Evolutionary conservation across 2,888 invertebrate genomes (phyloP).

Genomic region (Acleris holmiana): DNA sequence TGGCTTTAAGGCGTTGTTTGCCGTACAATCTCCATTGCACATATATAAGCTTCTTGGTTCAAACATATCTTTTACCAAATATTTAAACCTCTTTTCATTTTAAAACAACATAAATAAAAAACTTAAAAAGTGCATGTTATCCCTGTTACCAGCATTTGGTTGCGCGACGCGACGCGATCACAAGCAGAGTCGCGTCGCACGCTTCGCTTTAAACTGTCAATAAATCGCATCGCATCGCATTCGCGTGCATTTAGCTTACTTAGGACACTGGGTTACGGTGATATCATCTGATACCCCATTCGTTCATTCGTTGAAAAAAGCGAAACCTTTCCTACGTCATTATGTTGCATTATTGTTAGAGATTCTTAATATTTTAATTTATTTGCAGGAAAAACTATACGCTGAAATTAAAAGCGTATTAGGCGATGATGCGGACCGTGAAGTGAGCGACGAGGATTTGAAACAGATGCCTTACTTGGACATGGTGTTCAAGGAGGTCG

Average conservation of each 20-base stretch:
- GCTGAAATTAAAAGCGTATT: constrained; percentile 60
- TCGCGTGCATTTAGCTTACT: background rate
- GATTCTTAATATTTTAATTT: background rate
- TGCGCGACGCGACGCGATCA: too few relatives aligned
- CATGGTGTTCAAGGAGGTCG: constrained; percentile 68
- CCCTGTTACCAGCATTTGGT: too few relatives aligned
- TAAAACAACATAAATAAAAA: too few relatives aligned
- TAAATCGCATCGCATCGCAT: too few relatives aligned
- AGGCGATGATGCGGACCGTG: constrained; percentile 51
- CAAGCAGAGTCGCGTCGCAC: too few relatives aligned
- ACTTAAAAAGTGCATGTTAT: too few relatives aligned
- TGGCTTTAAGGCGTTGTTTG: too few relatives aligned
- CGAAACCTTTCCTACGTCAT: background rate
- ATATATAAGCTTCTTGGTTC: too few relatives aligned
- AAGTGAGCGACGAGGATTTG: constrained; percentile 60
- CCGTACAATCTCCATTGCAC: too few relatives aligned
- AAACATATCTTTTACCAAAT: too few relatives aligned
- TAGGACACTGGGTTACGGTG: background rate
- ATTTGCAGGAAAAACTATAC: constrained; percentile 63
- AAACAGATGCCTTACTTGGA: constrained; percentile 71
- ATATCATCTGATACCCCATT: background rate
- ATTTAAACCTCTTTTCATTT: too few relatives aligned
- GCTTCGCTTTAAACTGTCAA: too few relatives aligned
- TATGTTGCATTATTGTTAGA: background rate
- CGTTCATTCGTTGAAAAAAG: background rate